Base-by-base conservation (phyloP, 1,140 invertebrate species). In the Procambarus clarkii region DNA sequence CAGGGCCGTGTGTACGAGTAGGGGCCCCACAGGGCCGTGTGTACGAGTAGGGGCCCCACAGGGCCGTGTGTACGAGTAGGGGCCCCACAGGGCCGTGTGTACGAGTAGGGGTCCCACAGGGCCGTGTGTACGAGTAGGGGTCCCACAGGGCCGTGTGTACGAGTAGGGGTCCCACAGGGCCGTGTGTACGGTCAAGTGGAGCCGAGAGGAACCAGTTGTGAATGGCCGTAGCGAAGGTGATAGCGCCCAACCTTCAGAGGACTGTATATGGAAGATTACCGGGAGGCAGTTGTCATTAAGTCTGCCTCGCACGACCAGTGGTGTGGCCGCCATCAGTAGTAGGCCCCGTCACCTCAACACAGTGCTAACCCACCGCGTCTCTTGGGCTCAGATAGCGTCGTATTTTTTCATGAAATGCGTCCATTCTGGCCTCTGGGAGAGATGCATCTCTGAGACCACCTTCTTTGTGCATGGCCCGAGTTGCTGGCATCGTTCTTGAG, bases 201-300 rank as follows among this genome's bases (percentile, higher is more conserved):
- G 45, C 46, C 18, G n/a, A 58, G 71, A 58, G 48, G 85, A 60
- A 79, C 76, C 78, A 48, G 78, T 81, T 79, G 78, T 88, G 86
- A 88, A 88, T 88, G 86, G 78, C 15, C 24, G 8, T 8, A 34
- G 50, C 34, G 15, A 1, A 21, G 77, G 86, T 50, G 78, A 88
- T 89, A 89, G 87, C 83, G 87, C 78, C 45, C 87, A 89, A 74
- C 87, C 87, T 89, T 89, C 87, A 21, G n/a, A 13, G 8, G 60
- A 34, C 87, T 81, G 79, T 83, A 89, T 89, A 81, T 89, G 87
- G 87, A 71, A 74, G 60, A 76, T 0, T 54, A 89, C 64, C 64
- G 87, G 71, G 87, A 89, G 86, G 86, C 81, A 89, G 87, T 82
- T 81, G 87, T 89, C 87, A 89, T 89, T 89, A 81, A 83, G 45